A percentile compares a stretch with the other conserved stretches of the same genome.
These are phyloP conservation scores for Clarias macrocephalus DNA, from an alignment of 2,113 vertebrate species.

Conservation along the genomic window DNA sequence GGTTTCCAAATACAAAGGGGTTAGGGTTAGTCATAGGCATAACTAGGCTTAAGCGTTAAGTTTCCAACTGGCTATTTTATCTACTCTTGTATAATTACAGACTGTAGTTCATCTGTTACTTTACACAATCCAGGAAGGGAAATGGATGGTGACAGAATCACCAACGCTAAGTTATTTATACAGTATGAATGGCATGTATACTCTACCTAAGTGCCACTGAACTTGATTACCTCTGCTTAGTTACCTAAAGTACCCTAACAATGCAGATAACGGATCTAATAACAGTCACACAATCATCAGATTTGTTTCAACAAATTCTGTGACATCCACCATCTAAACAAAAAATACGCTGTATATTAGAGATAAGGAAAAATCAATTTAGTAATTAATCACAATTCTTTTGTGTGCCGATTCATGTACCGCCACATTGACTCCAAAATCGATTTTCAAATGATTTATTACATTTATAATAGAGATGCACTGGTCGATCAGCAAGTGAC, in stretches of 20 bases:
- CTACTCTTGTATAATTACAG: not conserved
- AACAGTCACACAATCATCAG: not conserved
- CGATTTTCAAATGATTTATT: too few relatives aligned
- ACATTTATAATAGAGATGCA: too few relatives aligned
- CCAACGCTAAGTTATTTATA: not conserved
- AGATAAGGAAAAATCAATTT: too few relatives aligned
- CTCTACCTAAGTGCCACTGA: not conserved
- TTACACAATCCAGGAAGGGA: not conserved
- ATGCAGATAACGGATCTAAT: not conserved
- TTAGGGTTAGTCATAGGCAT: too few relatives aligned
- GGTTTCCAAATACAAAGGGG: not conserved
- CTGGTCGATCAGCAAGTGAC: too few relatives aligned
- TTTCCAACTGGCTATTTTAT: not conserved
- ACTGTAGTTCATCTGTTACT: not conserved
- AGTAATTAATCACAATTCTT: too few relatives aligned
- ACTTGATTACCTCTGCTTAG: not conserved
- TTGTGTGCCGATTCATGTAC: too few relatives aligned
- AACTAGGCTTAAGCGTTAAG: too few relatives aligned
- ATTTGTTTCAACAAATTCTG: not conserved
- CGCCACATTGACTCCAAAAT: too few relatives aligned
- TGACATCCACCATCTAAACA: not conserved
- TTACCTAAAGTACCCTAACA: not conserved
- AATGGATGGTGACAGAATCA: not conserved
- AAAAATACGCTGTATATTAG: not conserved
- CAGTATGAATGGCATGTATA: not conserved